phyloP scores from a whole-genome alignment of 2,113 vertebrate genomes.

The Malurus melanocephalus region DNA sequence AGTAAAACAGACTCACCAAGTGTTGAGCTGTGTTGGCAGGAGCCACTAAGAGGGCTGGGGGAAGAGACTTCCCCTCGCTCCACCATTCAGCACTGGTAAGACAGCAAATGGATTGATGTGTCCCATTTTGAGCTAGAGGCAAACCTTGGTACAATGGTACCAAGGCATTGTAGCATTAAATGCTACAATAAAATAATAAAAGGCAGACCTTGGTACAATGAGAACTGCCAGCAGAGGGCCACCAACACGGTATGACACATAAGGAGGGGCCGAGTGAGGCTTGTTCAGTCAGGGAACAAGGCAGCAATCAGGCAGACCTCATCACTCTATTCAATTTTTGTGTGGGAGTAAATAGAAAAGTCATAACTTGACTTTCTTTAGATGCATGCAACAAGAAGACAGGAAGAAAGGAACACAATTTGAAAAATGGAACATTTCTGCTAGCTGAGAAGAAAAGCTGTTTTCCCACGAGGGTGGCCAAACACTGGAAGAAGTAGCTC shows the following conservation, averaged over 20 bases:
- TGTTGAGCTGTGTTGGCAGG: accelerated
- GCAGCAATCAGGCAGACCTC: background rate
- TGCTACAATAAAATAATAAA: too few relatives aligned
- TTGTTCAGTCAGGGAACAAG: background rate
- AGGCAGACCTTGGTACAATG: background rate
- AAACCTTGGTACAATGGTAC: too few relatives aligned
- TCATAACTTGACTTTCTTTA: accelerated
- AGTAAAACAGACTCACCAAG: background rate
- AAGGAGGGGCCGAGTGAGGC: background rate
- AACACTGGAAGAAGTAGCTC: background rate
- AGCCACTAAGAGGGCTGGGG: background rate
- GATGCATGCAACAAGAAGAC: background rate
- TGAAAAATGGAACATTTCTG: background rate
- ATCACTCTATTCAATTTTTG: background rate
- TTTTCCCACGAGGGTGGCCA: background rate
- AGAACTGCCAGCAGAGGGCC: background rate
- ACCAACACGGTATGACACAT: background rate
- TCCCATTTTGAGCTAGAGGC: background rate
- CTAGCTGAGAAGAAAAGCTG: background rate
- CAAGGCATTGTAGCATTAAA: too few relatives aligned
- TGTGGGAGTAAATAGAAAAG: background rate
- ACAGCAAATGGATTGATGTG: background rate
- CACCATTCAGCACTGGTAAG: background rate
- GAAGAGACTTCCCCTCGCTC: background rate
- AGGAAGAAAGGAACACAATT: background rate